These are phyloP conservation scores for Alces alces DNA, from an alignment of 2,113 vertebrate species.

Conservation along the genomic window DNA sequence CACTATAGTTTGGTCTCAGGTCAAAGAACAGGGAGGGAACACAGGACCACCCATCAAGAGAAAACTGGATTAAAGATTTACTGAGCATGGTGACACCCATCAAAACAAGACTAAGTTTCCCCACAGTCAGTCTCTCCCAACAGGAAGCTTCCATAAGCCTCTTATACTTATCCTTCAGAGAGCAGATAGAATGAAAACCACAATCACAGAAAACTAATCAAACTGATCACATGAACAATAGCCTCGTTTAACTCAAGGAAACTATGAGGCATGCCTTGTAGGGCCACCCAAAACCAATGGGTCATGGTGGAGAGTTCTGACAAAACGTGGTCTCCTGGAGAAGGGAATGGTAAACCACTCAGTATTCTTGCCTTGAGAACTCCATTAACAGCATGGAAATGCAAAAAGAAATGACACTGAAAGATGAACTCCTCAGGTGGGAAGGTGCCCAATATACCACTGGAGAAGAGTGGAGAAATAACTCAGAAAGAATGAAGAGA, in stretches of 20 bases:
- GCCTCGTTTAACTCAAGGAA: background rate
- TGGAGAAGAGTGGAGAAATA: background rate
- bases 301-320: background rate
- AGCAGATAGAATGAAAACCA: background rate
- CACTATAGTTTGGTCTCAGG: background rate
- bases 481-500: background rate
- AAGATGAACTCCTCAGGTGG: background rate
- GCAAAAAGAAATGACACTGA: background rate
- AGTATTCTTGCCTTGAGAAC: background rate
- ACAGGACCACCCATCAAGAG: background rate
- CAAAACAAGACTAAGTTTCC: background rate
- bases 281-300: background rate
- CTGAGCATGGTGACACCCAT: background rate
- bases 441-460: background rate
- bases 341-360: background rate
- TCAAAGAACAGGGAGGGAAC: background rate
- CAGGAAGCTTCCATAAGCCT: background rate
- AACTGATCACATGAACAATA: background rate
- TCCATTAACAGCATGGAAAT: background rate
- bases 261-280: background rate
- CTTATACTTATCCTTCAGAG: background rate
- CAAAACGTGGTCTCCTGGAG: background rate
- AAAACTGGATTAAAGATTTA: background rate
- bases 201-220: background rate
- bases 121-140: background rate